Base-by-base conservation (phyloP, 2,113 vertebrate genomes). In the Damaliscus lunatus region DNA sequence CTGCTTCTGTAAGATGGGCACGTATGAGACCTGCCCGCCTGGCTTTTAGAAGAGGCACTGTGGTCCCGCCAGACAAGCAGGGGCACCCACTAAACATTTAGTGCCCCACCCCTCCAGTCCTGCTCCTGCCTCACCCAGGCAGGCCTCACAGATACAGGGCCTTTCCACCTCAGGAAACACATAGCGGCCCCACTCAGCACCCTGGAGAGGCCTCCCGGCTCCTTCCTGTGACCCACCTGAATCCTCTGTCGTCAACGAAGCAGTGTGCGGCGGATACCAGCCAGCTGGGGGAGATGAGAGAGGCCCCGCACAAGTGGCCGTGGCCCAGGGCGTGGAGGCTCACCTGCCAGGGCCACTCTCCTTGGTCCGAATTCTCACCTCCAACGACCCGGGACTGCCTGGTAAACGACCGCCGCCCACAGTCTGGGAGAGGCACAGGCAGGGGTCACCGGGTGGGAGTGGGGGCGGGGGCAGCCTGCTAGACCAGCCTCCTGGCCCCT, bases 301-400 rank as follows among this genome's bases (percentile, higher is more conserved):
- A 99, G 4, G 99, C 99, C 11, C 99, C 99, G 0, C 99, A 99
- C 95, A 99, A 96, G 50, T 99, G 99, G 21, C 99, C 99, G 0
- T 40, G 67, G n/a, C 43, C 74, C 93, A 96, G 98, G 29, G 97
- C 91, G 0, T 99, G 99, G 23, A 99, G 99, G 99, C 99, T 99
- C 99, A 99, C 99, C 98, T 99, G 99, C 99, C 99, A 99, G 0
- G 99, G 99, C 98, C 99, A 99, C 96, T 99, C 99, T 0, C 99
- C 99, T 10, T 97, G 97, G 0, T 99, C 98, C 0, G 99, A 99
- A 0, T 99, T 97, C 97, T 99, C 98, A 31, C 99, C 99, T 0
- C 99, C 99, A 0, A 99, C 99, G 0, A 99, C 99, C n/a, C 99
- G 99, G 0, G 99, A 99, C 13, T 98, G 97, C 96, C 97, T 99